phyloP scores from a whole-genome alignment of 2,113 vertebrate species.

The Oenanthe melanoleuca region DNA sequence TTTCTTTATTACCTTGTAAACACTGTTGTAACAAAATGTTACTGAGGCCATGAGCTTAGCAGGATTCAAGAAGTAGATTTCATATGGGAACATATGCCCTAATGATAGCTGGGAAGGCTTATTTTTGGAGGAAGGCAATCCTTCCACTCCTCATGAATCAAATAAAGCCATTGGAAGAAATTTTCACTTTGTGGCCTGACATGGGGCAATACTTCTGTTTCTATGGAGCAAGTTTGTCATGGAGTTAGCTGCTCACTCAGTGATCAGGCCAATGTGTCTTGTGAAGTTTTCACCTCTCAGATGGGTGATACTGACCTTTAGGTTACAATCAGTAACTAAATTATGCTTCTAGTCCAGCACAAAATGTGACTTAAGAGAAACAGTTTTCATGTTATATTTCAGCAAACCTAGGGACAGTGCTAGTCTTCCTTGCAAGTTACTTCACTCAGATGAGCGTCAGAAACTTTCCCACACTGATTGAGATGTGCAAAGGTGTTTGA shows the following conservation, averaged over 20 bases:
- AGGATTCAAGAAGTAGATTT: background rate
- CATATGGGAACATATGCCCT: background rate
- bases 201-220: background rate
- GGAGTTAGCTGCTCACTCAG: background rate
- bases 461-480: background rate
- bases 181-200: background rate
- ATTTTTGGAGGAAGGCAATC: background rate
- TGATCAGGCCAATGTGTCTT: background rate
- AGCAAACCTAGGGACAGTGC: background rate
- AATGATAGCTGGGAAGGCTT: background rate
- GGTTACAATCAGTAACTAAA: background rate
- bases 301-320: background rate
- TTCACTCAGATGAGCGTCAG: background rate
- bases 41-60: background rate
- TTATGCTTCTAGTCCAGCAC: background rate
- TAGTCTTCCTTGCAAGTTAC: background rate
- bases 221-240: background rate
- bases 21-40: background rate
- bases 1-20: conserved; percentile 12
- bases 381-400: background rate
- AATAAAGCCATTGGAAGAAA: background rate
- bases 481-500: background rate
- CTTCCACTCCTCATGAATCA: background rate
- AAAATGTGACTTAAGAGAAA: background rate
- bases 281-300: background rate